Base-by-base conservation (phyloP, 2,797 vertebrate species). In the Lutjanus argentimaculatus region DNA sequence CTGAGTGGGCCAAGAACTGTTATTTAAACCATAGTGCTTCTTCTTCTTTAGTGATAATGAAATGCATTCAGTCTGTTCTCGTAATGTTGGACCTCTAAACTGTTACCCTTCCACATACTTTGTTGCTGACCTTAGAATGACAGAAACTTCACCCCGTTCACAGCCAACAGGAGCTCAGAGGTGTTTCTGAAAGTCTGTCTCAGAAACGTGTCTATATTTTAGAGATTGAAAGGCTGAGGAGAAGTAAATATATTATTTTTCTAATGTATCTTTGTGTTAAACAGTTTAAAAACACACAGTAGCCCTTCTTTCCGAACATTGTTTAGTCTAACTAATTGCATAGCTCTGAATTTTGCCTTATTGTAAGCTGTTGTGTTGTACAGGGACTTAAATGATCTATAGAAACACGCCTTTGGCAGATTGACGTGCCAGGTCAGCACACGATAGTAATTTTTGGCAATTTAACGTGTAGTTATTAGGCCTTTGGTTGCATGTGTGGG, bases 1-100 rank as follows among this genome's bases (percentile, higher is more conserved):
- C 52, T 79, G 80, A 85, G 85, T 90, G 91, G 92, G 91, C 90
- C 90, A 90, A 91, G 84, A 92, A 91, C 92, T 91, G 79, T 92
- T 91, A 87, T 90, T 90, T 88, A 92, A 92, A 89, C 83, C 87
- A 52, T 91, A 86, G 89, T 82, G 88, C 90, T 92, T 92, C 81
- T 88, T 36, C 30, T 36, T 90, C 79, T 91, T 80, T 81, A 88
- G 79, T 68, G 56, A 79, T 73, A 51, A 83, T 76, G 73, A 86
- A 87, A 85, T 76, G 64, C 85, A 82, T 89, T 87, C 81, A 67
- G 77, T 90, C 72, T 16, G 25, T 88, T 78, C 46, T 72, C 82
- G 70, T 89, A 79, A 83, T 61, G 73, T 87, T 77, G 85, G 89
- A 89, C 91, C 89, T 87, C 87, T 83, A 86, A 89, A 88, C 91